Evolutionary conservation across 2,797 vertebrate species (phyloP).

Genomic region (Apogon talboti): DNA sequence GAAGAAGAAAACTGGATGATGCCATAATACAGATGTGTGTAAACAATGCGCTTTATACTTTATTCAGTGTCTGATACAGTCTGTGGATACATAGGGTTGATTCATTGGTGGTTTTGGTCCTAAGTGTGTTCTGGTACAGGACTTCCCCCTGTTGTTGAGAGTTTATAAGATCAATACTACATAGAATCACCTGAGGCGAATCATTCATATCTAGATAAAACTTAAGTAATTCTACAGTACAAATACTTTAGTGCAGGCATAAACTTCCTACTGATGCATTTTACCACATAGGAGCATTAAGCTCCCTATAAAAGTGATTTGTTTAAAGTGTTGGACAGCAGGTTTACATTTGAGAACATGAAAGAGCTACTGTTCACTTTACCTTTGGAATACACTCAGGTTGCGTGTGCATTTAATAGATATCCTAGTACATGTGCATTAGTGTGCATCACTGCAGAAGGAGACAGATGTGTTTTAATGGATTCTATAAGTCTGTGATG

Average conservation of each 20-base stretch:
- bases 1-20: too few relatives aligned
- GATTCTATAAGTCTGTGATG: not conserved
- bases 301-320: not conserved
- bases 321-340: not conserved
- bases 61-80: too few relatives aligned
- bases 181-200: not conserved
- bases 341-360: not conserved
- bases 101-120: too few relatives aligned
- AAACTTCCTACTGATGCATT: constrained; percentile 1
- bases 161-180: too few relatives aligned
- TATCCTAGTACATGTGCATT: constrained; percentile 7
- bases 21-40: too few relatives aligned
- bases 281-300: not conserved
- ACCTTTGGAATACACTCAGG: not conserved
- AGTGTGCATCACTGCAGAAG: not conserved
- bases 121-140: too few relatives aligned
- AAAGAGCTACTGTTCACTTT: too few relatives aligned
- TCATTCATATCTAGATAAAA: not conserved
- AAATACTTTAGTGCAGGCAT: not conserved
- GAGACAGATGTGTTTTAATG: constrained; percentile 19
- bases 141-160: too few relatives aligned
- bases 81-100: too few relatives aligned
- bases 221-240: not conserved
- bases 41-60: too few relatives aligned
- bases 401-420: not conserved